Evolutionary conservation across 2,113 vertebrate genomes (phyloP).

Genomic region (Chloropsis cyanopogon): DNA sequence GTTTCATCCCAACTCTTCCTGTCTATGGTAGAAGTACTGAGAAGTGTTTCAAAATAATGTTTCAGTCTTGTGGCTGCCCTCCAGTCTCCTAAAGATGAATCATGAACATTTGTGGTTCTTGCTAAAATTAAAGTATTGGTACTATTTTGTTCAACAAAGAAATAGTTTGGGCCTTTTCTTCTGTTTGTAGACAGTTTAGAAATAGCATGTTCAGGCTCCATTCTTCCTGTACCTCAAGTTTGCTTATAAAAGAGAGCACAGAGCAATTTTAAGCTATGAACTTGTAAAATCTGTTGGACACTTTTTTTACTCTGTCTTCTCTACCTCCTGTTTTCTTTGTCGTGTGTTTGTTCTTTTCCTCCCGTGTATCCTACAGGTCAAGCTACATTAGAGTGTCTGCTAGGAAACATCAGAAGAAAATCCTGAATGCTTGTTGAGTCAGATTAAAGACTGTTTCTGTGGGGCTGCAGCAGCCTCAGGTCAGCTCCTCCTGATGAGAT

Average conservation of each 20-base stretch:
- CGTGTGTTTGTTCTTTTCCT: not conserved
- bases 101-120: not conserved
- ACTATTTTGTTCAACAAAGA: not conserved
- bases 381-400: not conserved
- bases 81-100: not conserved
- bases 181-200: not conserved
- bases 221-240: not conserved
- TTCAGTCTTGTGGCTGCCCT: not conserved
- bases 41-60: not conserved
- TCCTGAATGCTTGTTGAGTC: not conserved
- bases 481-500: not conserved
- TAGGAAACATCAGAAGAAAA: not conserved
- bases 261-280: not conserved
- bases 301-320: not conserved
- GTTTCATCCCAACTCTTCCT: not conserved
- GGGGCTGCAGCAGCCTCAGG: not conserved
- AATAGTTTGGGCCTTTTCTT: not conserved
- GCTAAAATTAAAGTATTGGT: not conserved
- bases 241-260: not conserved
- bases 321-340: not conserved
- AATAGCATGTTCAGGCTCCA: not conserved
- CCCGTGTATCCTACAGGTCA: not conserved
- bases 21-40: not conserved
- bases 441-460: not conserved
- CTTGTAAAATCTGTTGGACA: not conserved